These are phyloP conservation scores for Salminus brasiliensis DNA, from an alignment of 2,113 vertebrate species.

Conservation along the genomic window DNA sequence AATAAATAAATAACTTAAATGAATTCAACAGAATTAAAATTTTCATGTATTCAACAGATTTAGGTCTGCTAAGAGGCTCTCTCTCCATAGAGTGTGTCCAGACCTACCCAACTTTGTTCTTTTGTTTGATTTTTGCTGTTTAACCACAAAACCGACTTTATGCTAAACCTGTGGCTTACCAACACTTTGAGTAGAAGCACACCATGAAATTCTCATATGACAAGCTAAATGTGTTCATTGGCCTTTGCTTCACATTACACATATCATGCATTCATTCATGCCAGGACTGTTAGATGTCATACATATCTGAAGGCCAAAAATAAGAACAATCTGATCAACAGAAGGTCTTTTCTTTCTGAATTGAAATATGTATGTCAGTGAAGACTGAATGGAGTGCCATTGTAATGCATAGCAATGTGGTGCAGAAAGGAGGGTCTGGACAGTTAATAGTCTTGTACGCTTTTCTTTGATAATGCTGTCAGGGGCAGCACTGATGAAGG, in stretches of 20 bases:
- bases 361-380: not conserved
- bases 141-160: conserved; percentile 40
- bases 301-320: not conserved
- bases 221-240: conserved; percentile 44
- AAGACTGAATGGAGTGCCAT: not conserved
- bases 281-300: conserved; percentile 2
- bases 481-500: conserved; percentile 22
- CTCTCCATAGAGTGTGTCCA: conserved; percentile 25
- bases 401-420: conserved; percentile 21
- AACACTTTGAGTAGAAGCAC: conserved; percentile 5
- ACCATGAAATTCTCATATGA: conserved; percentile 39
- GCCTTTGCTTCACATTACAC: conserved; percentile 6
- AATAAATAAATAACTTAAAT: no score
- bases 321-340: not conserved
- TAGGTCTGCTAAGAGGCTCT: not conserved
- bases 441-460: conserved; percentile 10
- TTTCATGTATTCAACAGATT: no score
- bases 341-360: not conserved
- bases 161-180: conserved; percentile 52
- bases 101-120: conserved; percentile 27
- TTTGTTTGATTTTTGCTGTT: conserved; percentile 31
- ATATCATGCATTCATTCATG: conserved; percentile 20
- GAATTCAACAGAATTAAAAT: no score
- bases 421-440: conserved; percentile 34
- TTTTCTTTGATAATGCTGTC: conserved; percentile 12